Percentiles rank a stretch among this genome's conserved stretches.
These are phyloP conservation scores for Euwallacea similis DNA, from an alignment of 1,140 invertebrate genomes.

Conservation along the genomic window DNA sequence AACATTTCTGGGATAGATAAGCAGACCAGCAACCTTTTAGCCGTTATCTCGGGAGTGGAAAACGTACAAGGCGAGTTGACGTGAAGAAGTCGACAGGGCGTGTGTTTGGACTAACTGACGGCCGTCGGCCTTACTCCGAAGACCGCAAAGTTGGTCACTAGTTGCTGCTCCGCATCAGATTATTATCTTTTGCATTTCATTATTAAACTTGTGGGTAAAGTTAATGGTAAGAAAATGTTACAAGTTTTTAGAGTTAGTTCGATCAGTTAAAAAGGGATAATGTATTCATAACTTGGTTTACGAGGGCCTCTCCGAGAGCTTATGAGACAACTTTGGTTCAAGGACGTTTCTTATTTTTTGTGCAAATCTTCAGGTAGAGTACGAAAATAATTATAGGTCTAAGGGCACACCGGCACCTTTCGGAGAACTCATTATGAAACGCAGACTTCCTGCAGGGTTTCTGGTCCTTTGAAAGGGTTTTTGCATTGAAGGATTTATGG, in stretches of 20 bases:
- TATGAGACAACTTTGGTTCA: too few relatives aligned
- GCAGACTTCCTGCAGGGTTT: too few relatives aligned
- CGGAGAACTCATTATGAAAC: too few relatives aligned
- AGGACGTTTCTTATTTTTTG: too few relatives aligned
- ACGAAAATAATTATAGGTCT: too few relatives aligned
- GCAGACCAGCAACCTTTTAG: conserved; percentile 35
- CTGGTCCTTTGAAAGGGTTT: too few relatives aligned
- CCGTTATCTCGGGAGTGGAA: conserved; percentile 36
- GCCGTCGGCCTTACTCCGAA: conserved; percentile 34
- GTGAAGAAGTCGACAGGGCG: conserved; percentile 37
- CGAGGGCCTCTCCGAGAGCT: too few relatives aligned
- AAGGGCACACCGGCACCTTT: too few relatives aligned
- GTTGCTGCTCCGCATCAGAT: conserved; percentile 31
- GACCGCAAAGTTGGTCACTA: conserved; percentile 32
- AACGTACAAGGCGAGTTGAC: conserved; percentile 31
- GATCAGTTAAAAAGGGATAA: not conserved
- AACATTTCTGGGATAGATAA: conserved; percentile 34
- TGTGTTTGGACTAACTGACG: conserved; percentile 34
- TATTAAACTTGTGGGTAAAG: conserved; percentile 22
- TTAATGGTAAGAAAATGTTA: conserved; percentile 30
- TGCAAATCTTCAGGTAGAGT: too few relatives aligned
- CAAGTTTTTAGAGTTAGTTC: conserved; percentile 11
- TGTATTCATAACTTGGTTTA: too few relatives aligned
- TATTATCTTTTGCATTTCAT: conserved; percentile 36
- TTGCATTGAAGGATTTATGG: too few relatives aligned